These are phyloP conservation scores for Ruditapes philippinarum DNA, from an alignment of 1,140 invertebrate genomes.

Conservation along the genomic window DNA sequence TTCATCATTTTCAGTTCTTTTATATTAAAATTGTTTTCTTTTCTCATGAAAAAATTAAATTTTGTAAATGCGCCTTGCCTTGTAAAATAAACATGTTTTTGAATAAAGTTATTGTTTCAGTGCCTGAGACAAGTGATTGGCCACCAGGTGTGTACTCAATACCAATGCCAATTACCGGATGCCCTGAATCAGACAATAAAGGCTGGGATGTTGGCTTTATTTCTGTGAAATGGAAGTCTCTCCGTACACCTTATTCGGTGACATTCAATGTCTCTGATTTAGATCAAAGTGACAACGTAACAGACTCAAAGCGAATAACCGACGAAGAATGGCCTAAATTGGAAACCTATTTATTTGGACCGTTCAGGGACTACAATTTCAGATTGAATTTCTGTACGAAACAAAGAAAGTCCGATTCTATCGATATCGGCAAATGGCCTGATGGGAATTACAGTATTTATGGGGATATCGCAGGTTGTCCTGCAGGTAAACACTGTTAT, in stretches of 20 bases:
- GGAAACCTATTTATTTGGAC: neutral
- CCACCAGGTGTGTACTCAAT: neutral
- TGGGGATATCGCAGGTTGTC: neutral
- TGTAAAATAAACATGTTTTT: no score
- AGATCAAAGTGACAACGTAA: neutral
- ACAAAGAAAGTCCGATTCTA: neutral
- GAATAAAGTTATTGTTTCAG: no score
- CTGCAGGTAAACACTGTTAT: neutral
- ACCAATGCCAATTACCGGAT: neutral
- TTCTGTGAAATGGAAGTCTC: neutral
- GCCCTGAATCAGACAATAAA: neutral
- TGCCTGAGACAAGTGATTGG: neutral
- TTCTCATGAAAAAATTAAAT: no score
- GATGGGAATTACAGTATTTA: slow-evolving; percentile 5
- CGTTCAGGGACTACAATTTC: neutral
- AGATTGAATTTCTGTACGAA: neutral
- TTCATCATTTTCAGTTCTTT: no score
- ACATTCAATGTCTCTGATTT: neutral
- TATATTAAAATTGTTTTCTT: no score
- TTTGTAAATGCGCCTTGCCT: no score
- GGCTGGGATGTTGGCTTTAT: neutral
- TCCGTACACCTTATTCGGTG: neutral
- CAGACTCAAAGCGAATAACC: neutral
- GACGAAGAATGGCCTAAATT: neutral
- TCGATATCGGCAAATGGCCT: neutral